phyloP scores from a whole-genome alignment of 2,888 invertebrate species.

The Melitaea athalia region DNA sequence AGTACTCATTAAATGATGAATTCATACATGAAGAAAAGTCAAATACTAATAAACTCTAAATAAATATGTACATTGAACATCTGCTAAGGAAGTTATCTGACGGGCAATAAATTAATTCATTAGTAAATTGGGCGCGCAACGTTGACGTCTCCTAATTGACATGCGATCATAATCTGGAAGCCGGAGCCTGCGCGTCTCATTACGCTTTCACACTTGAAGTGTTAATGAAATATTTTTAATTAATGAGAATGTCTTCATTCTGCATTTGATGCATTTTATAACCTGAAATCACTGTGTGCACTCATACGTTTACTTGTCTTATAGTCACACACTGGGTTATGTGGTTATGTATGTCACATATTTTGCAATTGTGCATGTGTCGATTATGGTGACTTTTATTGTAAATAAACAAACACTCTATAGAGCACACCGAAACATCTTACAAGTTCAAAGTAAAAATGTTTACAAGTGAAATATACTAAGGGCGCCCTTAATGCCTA shows the following conservation, averaged over 20 bases:
- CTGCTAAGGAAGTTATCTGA: constrained; percentile 9
- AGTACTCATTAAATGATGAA: neutral
- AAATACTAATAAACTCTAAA: neutral
- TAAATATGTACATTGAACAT: constrained; percentile 4
- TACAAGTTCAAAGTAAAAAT: too few relatives aligned
- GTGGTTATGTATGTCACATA: too few relatives aligned
- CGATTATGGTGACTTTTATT: neutral
- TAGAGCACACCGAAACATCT: too few relatives aligned
- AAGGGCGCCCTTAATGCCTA: too few relatives aligned
- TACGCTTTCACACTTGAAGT: constrained; percentile 27
- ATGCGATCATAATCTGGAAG: constrained; percentile 27
- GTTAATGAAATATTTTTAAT: constrained; percentile 36
- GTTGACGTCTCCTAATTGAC: constrained; percentile 38
- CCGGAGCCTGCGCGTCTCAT: constrained; percentile 14
- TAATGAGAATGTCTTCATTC: constrained; percentile 1
- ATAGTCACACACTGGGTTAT: too few relatives aligned
- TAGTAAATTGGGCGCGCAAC: constrained; percentile 31
- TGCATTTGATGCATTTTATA: too few relatives aligned
- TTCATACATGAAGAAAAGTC: constrained; percentile 3
- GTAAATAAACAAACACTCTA: neutral
- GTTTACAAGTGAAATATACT: too few relatives aligned
- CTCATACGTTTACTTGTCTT: too few relatives aligned
- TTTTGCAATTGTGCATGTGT: too few relatives aligned
- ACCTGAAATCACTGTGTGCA: too few relatives aligned
- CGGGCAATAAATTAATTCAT: constrained; percentile 40